phyloP scores from a whole-genome alignment of 2,797 vertebrate species.

The Pangasius mekongensis region DNA sequence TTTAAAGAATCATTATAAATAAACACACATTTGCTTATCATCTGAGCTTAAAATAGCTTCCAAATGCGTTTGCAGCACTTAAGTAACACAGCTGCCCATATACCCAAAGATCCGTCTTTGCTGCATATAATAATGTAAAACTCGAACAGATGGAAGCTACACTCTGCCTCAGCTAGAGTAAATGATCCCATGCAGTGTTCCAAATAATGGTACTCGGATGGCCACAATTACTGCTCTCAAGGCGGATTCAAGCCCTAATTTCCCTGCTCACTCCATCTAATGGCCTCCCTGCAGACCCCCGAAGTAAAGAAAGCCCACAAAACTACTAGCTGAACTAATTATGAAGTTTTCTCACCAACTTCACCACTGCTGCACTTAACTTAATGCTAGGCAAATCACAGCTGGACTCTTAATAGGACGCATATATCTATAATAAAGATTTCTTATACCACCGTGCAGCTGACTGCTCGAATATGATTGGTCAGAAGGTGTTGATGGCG shows the following conservation, averaged over 20 bases:
- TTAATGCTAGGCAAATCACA: not conserved
- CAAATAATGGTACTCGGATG: constrained; percentile 32
- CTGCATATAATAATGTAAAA: not conserved
- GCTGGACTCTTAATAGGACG: not conserved
- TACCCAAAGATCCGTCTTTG: not conserved
- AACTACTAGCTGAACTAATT: not conserved
- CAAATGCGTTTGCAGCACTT: not conserved
- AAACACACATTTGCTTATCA: not conserved
- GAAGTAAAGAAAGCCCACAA: constrained; percentile 6
- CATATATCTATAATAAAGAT: not conserved
- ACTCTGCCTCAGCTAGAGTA: constrained; percentile 2
- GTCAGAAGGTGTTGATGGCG: not conserved
- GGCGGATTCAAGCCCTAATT: constrained; percentile 21
- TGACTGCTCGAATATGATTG: not conserved
- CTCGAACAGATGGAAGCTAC: not conserved
- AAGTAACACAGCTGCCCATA: not conserved
- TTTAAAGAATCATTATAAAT: not conserved
- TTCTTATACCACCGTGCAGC: not conserved
- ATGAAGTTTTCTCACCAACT: not conserved
- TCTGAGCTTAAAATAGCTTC: not conserved
- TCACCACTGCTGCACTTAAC: not conserved
- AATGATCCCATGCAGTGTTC: constrained; percentile 8
- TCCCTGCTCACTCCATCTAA: constrained; percentile 26
- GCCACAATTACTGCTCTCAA: constrained; percentile 32
- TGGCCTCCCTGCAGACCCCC: constrained; percentile 26